Base-by-base conservation (phyloP, 2,888 invertebrate genomes). In the Ptilodon capucinus region DNA sequence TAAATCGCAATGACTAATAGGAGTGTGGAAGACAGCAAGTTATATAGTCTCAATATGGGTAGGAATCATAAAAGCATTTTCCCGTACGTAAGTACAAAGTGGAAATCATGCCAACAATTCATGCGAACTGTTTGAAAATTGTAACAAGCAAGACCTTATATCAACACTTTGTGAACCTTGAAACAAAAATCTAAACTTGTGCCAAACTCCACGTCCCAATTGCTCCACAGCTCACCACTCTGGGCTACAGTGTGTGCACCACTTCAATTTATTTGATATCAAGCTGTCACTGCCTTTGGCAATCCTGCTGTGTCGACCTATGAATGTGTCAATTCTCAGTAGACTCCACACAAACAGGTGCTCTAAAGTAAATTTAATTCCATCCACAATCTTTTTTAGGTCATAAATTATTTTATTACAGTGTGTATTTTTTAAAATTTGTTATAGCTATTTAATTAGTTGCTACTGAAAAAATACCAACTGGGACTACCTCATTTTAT, bases 201-300 rank as follows among this genome's bases (percentile, higher is more conserved):
- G 28, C 28, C 28, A 45, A 44, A n/a, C 25, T 8, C 14, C 25
- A 42, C 42, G 32, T 32, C n/a, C n/a, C 13, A n/a, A 9, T 14
- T 6, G 14, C 32, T 32, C 14, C 28, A 28, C n/a, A 28, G 28
- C 28, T 28, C 32, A 32, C 14, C 32, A 14, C 32, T 32, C 13
- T 14, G n/a, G n/a, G n/a, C 32, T 32, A 14, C 6, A 5, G 7
- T 32, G 4, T 14, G 14, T 32, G 36, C 11, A 28, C 46, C 68
- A 68, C 73, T 75, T 50, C 68, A 68, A 65, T 70, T 74, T 76
- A 74, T 74, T 72, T 59, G 61, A 60, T 64, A 65, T 65, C 57
- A 59, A 52, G 50, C 55, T 51, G 60, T 58, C 63, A 57, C 50
- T 59, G 64, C 54, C 59, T 65, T 64, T 65, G 65, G 62, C 60